A percentile compares a stretch with the other conserved stretches of the same genome.
Conservation (phyloP, 2,888 invertebrate genomes). For the Sclerodermus sp. region DNA sequence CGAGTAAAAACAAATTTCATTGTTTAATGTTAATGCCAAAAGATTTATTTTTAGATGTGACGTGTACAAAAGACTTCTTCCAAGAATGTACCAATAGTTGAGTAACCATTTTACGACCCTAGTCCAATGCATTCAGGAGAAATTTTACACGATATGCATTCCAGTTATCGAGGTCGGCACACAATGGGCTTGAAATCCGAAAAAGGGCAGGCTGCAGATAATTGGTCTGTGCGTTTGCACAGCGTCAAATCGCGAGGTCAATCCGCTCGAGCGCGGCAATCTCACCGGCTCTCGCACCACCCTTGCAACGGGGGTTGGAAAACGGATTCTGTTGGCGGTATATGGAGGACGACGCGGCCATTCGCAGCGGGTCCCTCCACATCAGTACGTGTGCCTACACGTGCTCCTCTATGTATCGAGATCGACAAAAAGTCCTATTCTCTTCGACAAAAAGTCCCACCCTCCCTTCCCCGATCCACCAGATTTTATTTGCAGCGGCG, state of each 20-base stretch:
- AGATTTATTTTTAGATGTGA: too few species aligned
- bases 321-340: constrained; percentile 30
- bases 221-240: constrained; percentile 43
- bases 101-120: too few species aligned
- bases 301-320: constrained; percentile 24
- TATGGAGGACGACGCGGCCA: constrained; percentile 23
- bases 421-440: constrained; percentile 13
- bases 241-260: constrained; percentile 42
- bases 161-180: constrained; percentile 22
- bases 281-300: constrained; percentile 16
- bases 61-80: too few species aligned
- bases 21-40: too few species aligned
- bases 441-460: background rate
- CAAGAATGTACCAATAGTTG: too few species aligned
- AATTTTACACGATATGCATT: constrained; percentile 9
- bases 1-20: too few species aligned
- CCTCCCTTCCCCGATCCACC: too few species aligned
- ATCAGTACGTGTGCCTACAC: constrained; percentile 18
- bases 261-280: constrained; percentile 35
- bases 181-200: constrained; percentile 38
- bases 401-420: constrained; percentile 24
- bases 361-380: constrained; percentile 16
- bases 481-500: too few species aligned
- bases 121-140: too few species aligned
- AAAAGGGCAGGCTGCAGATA: constrained; percentile 40